These are phyloP conservation scores for Hypsibius dujardini DNA, from an alignment of 1,140 invertebrate genomes.

Conservation along the genomic window DNA sequence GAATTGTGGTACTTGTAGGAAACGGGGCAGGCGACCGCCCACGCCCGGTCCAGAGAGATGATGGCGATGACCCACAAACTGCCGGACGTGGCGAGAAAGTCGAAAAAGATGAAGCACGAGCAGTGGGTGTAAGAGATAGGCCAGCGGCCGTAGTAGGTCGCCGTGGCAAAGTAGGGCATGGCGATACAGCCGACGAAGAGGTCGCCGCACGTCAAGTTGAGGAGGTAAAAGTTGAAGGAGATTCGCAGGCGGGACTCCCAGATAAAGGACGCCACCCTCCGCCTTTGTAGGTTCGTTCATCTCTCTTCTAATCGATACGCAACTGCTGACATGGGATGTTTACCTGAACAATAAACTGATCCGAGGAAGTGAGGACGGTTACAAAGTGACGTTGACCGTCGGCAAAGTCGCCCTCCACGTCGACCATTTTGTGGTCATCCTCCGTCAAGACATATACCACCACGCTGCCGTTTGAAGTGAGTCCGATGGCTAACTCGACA, in stretches of 20 bases:
- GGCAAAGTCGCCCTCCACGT: background rate
- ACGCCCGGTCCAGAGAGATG: background rate
- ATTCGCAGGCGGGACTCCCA: background rate
- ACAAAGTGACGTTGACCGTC: background rate
- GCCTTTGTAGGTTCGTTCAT: no score
- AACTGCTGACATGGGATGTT: no score
- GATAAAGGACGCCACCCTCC: no score
- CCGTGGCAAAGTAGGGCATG: background rate
- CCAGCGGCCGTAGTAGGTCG: background rate
- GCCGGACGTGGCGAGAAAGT: background rate
- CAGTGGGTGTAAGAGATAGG: background rate
- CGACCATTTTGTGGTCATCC: background rate
- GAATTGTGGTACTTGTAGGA: background rate
- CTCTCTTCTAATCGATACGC: no score
- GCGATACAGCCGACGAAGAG: background rate
- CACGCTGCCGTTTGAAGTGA: background rate
- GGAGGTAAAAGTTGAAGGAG: slow-evolving; percentile 1
- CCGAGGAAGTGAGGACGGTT: background rate
- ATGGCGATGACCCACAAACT: background rate
- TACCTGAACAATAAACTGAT: background rate
- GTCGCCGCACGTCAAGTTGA: background rate
- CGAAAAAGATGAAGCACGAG: background rate
- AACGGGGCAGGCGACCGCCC: background rate
- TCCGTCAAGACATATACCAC: background rate
- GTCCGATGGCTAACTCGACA: background rate